Evolutionary conservation across 2,888 invertebrate genomes (phyloP), one percentile per base, ranked within the genome.

Genomic region (Thysanoteuthis rhombus): DNA sequence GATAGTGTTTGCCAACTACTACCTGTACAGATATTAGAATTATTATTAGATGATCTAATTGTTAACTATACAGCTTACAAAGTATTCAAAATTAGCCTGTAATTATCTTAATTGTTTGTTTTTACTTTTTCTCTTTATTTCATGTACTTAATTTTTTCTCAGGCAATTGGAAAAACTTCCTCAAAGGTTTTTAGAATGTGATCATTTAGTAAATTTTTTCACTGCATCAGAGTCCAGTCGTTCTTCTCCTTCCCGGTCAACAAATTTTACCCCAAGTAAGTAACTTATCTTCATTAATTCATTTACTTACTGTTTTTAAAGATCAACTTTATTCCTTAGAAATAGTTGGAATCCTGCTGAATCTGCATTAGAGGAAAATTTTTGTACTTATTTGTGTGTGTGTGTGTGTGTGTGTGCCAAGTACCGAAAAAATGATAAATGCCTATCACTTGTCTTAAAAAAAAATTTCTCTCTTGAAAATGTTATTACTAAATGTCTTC

Each of bases 151-250:
- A 42, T 39, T 32, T 52, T 40, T 90, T 94, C 93, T 16, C 92
- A 95, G 95, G 89, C 94, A 94, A 42, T 93, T 96, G 32, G 94
- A 94, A 32, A 92, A 94, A 28, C 94, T 95, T 75, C 95, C 95
- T 92, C 94, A 94, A 40, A 94, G 95, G 90, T 94, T 96, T 93
- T 95, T 95, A 36, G 95, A 95, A 89, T 95, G 95, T 94, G 95
- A 95, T 93, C 94, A 95, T 93, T 94, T 96, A 92, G 93, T 94
- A 38, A 93, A 94, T 90, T 95, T 96, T 93, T 95, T 95, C 92
- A 94, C 92, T 92, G 42, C 92, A 92, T 45, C 40, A 92, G 92
- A 92, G 40, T 92, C 92, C 39, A 92, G 45, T 92, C 42, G 92
- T 45, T 92, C 91, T 42, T 91, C 92, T 92, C 40, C 92, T 92